phyloP scores from a whole-genome alignment of 1,140 invertebrate species.

The Pentalonia nigronervosa region DNA sequence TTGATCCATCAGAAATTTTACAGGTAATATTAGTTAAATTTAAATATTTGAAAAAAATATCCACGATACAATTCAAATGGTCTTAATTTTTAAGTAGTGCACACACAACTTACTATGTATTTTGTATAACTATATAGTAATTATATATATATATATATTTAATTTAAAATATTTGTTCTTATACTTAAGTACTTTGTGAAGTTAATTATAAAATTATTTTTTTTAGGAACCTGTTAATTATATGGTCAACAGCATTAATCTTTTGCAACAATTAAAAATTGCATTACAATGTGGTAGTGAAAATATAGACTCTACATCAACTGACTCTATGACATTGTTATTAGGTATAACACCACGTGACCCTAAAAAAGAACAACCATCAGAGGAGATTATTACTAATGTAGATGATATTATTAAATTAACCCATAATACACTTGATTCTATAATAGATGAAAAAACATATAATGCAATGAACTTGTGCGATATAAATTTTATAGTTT shows the following conservation, averaged over 20 bases:
- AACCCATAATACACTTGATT: background rate
- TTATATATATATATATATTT: background rate
- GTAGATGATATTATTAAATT: conserved; percentile 15
- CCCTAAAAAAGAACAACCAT: background rate
- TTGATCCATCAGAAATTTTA: conserved; percentile 1
- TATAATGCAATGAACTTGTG: conserved; percentile 39
- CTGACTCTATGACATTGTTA: background rate
- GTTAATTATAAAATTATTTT: background rate
- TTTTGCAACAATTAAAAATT: conserved; percentile 48
- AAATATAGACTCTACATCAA: conserved; percentile 19
- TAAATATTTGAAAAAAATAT: background rate
- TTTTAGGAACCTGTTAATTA: conserved; percentile 41
- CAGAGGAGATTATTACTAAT: background rate
- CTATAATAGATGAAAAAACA: background rate
- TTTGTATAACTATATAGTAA: background rate
- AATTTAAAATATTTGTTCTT: no score
- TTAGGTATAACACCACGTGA: background rate
- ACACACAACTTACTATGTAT: background rate
- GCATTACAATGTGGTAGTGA: background rate
- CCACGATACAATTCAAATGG: background rate
- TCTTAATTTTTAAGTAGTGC: background rate
- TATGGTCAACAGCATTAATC: conserved; percentile 34
- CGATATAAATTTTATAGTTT: background rate
- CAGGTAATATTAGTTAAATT: conserved; percentile 6
- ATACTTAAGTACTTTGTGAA: background rate